Percentiles rank a stretch among this genome's conserved stretches.
Conservation (phyloP, 2,113 vertebrate species). For the Turnix velox region DNA sequence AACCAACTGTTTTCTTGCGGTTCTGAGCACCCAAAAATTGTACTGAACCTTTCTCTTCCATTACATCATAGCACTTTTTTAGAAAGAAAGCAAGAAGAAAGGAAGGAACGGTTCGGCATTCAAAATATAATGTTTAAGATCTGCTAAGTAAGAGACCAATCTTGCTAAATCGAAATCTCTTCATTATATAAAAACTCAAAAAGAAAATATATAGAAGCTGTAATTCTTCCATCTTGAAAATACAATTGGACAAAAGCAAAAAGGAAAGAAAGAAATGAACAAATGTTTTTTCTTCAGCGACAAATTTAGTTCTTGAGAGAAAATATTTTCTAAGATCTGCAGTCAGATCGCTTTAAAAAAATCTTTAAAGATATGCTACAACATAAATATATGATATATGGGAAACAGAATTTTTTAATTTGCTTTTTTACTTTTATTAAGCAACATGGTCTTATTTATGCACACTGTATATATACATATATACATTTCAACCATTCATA, state of each 20-base stretch:
- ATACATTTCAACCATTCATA: neutral
- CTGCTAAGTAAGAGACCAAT: neutral
- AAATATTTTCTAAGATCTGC: neutral
- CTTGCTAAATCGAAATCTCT: neutral
- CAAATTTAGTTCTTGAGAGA: neutral
- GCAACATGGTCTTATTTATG: neutral
- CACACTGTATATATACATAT: neutral
- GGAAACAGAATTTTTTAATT: neutral
- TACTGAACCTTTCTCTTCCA: neutral
- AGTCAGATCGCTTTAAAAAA: neutral
- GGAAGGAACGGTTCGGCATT: rapidly evolving
- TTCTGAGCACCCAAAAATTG: neutral
- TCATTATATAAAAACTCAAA: neutral
- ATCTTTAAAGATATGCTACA: neutral
- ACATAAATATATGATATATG: neutral
- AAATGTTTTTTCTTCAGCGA: neutral
- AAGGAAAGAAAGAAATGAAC: neutral
- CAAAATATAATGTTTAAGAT: neutral
- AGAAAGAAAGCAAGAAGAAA: rapidly evolving
- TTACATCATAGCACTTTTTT: neutral
- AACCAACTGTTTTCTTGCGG: neutral
- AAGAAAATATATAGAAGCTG: neutral
- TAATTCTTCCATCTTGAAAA: neutral
- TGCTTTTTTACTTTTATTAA: neutral
- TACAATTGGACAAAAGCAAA: neutral